Evolutionary conservation across 2,888 invertebrate genomes (phyloP), one percentile per base, ranked within the genome.

Genomic region (Chloroclysta siterata): DNA sequence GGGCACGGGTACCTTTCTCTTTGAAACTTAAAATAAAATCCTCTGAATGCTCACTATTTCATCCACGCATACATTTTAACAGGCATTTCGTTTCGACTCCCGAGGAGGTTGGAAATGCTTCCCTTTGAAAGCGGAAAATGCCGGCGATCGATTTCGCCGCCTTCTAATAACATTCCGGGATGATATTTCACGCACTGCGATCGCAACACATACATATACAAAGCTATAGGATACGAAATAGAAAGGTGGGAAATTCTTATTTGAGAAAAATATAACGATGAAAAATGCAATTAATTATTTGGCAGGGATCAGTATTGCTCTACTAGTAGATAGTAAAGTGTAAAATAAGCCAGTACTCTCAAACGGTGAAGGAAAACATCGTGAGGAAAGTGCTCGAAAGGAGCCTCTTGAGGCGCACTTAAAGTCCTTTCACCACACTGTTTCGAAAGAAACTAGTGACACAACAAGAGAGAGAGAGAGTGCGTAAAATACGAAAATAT

Each of bases 141-240:
- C 80, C 78, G 71, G 65, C 79, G 80, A 89, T 89, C 89, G 87
- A 88, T 88, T 84, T 80, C 79, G 76, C 74, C 76, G 80, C 81
- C 76, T 83, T 89, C 85, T 88, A 89, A 90, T 89, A 89, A 89
- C 87, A 90, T 89, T 88, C 88, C 87, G 77, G 79, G 74, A 82
- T 82, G 83, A 82, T 84, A 85, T 84, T 83, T 84, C 80, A 82
- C 84, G 78, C 82, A 80, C 79, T 77, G 80, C 75, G 80, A 76
- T 79, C 80, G 80, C 77, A 74, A 77, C 79, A 77, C 78, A 11
- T 22, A 36, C 17, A 48, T 8, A 17, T 17, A 46, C 46, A 51
- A n/a, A 51, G 36, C 42, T 52, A 17, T 47, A 11, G 42, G 5
- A 41, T 50, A 50, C 5, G 29, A 46, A 13, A 8, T 33, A 14